Conservation (phyloP, 23 tunicate genomes). For the Diplosoma virens region DNA sequence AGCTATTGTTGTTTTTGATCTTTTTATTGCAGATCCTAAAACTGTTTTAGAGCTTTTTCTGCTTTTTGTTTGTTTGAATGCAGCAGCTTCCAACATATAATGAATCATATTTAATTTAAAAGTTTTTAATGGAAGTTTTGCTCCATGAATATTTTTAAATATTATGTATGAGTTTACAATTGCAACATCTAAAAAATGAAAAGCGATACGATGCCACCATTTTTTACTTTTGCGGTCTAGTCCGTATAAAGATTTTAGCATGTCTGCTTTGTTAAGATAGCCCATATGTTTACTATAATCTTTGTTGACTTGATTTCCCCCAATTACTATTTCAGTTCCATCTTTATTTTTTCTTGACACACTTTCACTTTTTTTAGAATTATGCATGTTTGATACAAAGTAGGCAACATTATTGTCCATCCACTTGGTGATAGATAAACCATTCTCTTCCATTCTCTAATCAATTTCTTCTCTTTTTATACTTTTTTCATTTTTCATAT, state of each 20-base stretch:
- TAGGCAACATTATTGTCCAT: slow-evolving; percentile 11
- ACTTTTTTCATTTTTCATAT: slow-evolving; percentile 8
- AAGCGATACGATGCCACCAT: slow-evolving; percentile 27
- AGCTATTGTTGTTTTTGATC: slow-evolving; percentile 3
- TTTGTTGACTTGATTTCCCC: slow-evolving; percentile 13
- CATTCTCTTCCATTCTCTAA: slow-evolving; percentile 12
- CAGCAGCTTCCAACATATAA: background rate
- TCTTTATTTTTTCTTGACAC: slow-evolving; percentile 19
- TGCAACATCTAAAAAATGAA: slow-evolving; percentile 10
- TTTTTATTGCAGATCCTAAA: background rate
- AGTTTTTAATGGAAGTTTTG: background rate
- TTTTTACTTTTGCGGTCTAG: slow-evolving; percentile 19
- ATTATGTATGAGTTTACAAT: slow-evolving; percentile 2
- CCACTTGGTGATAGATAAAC: slow-evolving; percentile 17
- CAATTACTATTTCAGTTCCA: background rate
- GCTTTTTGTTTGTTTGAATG: background rate
- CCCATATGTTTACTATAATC: slow-evolving; percentile 24
- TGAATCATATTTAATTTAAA: background rate
- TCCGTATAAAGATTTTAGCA: slow-evolving; percentile 4
- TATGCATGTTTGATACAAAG: slow-evolving; percentile 9
- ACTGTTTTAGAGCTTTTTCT: background rate
- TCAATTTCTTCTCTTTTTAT: slow-evolving; percentile 18
- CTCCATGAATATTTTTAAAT: background rate
- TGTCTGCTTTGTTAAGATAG: slow-evolving; percentile 9
- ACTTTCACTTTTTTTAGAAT: background rate